These are phyloP conservation scores for Taenioides sp. DNA, from an alignment of 2,797 vertebrate species.

Conservation along the genomic window DNA sequence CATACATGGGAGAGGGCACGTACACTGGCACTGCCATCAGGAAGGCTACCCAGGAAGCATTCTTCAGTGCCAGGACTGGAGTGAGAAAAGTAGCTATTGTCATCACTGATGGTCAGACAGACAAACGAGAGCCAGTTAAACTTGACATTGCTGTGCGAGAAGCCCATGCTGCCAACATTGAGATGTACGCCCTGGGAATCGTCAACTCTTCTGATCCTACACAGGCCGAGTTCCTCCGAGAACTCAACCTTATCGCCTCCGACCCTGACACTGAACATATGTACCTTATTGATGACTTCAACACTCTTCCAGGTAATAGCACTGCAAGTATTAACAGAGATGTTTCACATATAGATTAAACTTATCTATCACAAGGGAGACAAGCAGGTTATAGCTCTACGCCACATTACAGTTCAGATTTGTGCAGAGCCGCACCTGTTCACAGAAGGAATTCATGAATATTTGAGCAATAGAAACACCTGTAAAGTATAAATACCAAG, in stretches of 20 bases:
- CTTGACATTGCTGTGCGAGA: slow-evolving; percentile 86
- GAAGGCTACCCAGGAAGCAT: slow-evolving; percentile 88
- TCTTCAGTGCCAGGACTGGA: slow-evolving; percentile 82
- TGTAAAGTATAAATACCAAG: too few species aligned
- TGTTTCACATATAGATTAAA: too few species aligned
- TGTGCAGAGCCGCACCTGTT: too few species aligned
- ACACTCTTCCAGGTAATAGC: slow-evolving; percentile 85
- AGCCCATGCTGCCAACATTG: slow-evolving; percentile 88
- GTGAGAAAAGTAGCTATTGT: slow-evolving; percentile 91
- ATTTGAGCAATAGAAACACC: too few species aligned
- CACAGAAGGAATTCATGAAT: too few species aligned
- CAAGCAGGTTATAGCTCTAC: too few species aligned
- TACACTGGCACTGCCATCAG: slow-evolving; percentile 90
- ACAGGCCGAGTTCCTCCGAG: slow-evolving; percentile 83
- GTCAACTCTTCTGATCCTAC: slow-evolving; percentile 87
- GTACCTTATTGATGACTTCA: slow-evolving; percentile 92
- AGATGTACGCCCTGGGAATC: slow-evolving; percentile 92
- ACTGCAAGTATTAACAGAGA: background rate
- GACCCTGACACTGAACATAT: slow-evolving; percentile 90
- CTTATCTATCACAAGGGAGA: too few species aligned
- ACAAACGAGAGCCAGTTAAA: slow-evolving; percentile 87
- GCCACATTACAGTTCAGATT: too few species aligned
- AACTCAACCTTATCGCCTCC: slow-evolving; percentile 91
- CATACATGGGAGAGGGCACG: slow-evolving; percentile 91
- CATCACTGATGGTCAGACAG: slow-evolving; percentile 89